Base-by-base conservation (phyloP, 2,113 vertebrate species). In the Hiodon alosoides region DNA sequence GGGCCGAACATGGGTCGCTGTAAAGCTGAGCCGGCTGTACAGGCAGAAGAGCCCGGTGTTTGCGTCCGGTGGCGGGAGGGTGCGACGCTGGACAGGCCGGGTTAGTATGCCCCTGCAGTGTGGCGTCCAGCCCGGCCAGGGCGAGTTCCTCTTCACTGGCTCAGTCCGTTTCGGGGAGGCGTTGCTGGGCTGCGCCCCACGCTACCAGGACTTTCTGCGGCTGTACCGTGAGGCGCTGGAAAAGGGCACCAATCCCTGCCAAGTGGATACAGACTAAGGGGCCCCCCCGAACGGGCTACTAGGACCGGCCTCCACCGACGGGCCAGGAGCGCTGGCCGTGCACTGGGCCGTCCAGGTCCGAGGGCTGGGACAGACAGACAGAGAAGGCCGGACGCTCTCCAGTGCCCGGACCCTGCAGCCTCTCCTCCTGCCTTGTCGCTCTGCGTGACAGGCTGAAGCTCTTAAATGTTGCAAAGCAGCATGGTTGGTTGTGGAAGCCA, bases 91-190 rank as follows among this genome's bases (percentile, higher is more conserved):
- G 97, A 84, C 73, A 16, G 96, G 96, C 52, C 91, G 72, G 0
- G 86, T 98, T 79, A 86, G 83, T 74, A 90, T 94, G 0, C 89
- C 90, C 4, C 79, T 87, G 2, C 83, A 85, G 64, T 98, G 97
- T 16, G 86, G 88, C 0, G 89, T 93, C 61, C 89, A 58, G 74
- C 86, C 91, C 0, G 93, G 91, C 76, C 87, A 76, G 0, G 93
- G 93, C 1, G 92, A 96, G 64, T 95, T 95, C 85, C 93, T 99
- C 55, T 92, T 99, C 80, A 96, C 94, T 0, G 97, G 96, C 71
- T 93, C 92, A 0, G 86, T 98, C 80, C 93, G 94, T 87, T 99
- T 99, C 77, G 95, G 95, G 70, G 94, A 97, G 83, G 92, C 94
- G 51, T 91, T 92, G 85, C 82, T 99, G 1, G 93, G 94, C 83